Percentiles rank a stretch among this genome's conserved stretches.
These are phyloP conservation scores for Morpho helenor DNA, from an alignment of 2,888 invertebrate genomes.

Conservation along the genomic window DNA sequence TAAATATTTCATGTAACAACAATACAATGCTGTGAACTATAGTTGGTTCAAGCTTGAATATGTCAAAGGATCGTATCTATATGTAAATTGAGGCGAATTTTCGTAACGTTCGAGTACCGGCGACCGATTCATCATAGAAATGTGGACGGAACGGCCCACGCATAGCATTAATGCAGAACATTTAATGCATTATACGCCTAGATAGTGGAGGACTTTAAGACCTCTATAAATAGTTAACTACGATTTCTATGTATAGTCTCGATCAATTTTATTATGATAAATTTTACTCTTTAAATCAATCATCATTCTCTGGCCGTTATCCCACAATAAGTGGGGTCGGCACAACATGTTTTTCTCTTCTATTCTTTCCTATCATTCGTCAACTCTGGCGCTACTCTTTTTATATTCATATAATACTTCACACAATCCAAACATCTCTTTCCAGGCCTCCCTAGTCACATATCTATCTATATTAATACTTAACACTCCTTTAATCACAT, in stretches of 20 bases:
- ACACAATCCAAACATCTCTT: too few species aligned
- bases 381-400: too few species aligned
- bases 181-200: conserved; percentile 48
- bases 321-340: too few species aligned
- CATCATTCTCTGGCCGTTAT: too few species aligned
- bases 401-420: too few species aligned
- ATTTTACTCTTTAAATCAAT: too few species aligned
- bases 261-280: conserved; percentile 25
- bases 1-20: conserved; percentile 62
- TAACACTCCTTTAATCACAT: too few species aligned
- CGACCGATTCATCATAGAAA: conserved; percentile 74
- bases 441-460: too few species aligned
- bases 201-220: conserved; percentile 29
- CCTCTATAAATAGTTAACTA: conserved; percentile 32
- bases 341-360: too few species aligned
- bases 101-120: conserved; percentile 61
- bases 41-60: conserved; percentile 34
- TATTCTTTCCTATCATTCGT: too few species aligned
- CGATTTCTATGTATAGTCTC: conserved; percentile 28
- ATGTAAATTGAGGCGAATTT: conserved; percentile 71
- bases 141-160: conserved; percentile 74
- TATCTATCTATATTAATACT: too few species aligned
- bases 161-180: conserved; percentile 48
- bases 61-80: conserved; percentile 59
- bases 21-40: conserved; percentile 45